phyloP scores from a whole-genome alignment of 2,888 invertebrate species.

The Liodrosophila aerea region DNA sequence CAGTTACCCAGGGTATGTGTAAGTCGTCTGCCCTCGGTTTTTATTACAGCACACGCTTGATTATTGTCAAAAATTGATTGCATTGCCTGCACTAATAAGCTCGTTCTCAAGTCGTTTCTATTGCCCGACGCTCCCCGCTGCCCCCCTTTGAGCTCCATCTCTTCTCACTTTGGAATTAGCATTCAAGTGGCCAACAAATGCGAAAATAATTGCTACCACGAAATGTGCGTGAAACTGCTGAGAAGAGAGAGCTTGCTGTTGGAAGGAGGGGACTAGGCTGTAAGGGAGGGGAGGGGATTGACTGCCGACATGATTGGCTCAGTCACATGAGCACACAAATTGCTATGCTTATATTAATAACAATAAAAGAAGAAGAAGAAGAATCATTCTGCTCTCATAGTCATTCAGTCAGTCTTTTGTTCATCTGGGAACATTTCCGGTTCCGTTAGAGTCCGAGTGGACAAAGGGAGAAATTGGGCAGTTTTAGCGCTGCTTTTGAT shows the following conservation, averaged over 20 bases:
- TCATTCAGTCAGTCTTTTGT: conserved; percentile 50
- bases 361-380: too few relatives aligned
- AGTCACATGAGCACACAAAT: conserved; percentile 18
- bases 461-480: conserved; percentile 29
- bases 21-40: conserved; percentile 31
- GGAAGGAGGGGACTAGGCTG: background rate
- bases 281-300: conserved; percentile 17
- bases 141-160: background rate
- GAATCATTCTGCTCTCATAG: conserved; percentile 16
- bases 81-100: conserved; percentile 74
- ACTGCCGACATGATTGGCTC: conserved; percentile 64
- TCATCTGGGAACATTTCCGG: conserved; percentile 58
- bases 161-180: conserved; percentile 60
- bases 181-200: conserved; percentile 80
- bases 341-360: too few relatives aligned
- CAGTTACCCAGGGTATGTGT: background rate
- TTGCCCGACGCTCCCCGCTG: background rate
- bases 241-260: background rate
- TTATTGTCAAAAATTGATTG: conserved; percentile 73
- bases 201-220: conserved; percentile 82
- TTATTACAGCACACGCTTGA: conserved; percentile 64
- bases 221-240: conserved; percentile 41
- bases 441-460: conserved; percentile 47
- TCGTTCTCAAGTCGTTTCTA: conserved; percentile 39
- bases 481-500: conserved; percentile 32